Base-by-base conservation (phyloP, 1,140 invertebrate species). In the Zaprionus kolodkinae region DNA sequence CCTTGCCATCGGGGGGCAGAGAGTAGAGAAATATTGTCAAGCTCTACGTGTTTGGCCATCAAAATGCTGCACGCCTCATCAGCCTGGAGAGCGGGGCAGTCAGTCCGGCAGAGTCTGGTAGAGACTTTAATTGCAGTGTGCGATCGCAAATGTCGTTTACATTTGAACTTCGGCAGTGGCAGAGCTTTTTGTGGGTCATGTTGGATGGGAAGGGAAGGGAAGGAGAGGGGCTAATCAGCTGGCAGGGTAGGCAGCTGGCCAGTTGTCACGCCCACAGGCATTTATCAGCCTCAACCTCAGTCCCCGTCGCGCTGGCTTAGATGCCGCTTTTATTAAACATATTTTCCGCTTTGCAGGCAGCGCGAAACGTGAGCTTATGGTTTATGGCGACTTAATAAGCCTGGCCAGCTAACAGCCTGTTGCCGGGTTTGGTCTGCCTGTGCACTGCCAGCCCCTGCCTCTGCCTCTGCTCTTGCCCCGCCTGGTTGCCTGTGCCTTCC, bases 381-480 rank as follows among this genome's bases (percentile, higher is more conserved):
- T 87, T 87, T 87, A 87, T 87, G 84, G 84, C 80, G 80, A 87
- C 84, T 87, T 87, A 87, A 87, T 87, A 88, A 87, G 84, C 80
- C 84, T 76, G 57, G 76, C 77, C 80, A 63, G 76, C 83, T 69
- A 80, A 76, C 76, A 79, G 79, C 81, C 81, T 75, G 80, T 84
- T 84, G 81, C 79, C 80, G 52, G 54, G 52, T 63, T 62, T 59
- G 60, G 33, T 30, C 21, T 45, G 15, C 2, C n/a, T n/a, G n/a
- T n/a, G n/a, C n/a, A n/a, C n/a, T n/a, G n/a, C n/a, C 13, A 33
- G 13, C 13, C 3, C 12, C 5, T n/a, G 13, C 38, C 13, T n/a
- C 12, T 60, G 57, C 35, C 62, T n/a, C n/a, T n/a, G n/a, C n/a
- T n/a, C n/a, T n/a, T 55, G 33, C 17, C 27, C 27, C 83, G 81